Conservation (phyloP, 2,888 invertebrate genomes). For the Drosophila nr. fundita region DNA sequence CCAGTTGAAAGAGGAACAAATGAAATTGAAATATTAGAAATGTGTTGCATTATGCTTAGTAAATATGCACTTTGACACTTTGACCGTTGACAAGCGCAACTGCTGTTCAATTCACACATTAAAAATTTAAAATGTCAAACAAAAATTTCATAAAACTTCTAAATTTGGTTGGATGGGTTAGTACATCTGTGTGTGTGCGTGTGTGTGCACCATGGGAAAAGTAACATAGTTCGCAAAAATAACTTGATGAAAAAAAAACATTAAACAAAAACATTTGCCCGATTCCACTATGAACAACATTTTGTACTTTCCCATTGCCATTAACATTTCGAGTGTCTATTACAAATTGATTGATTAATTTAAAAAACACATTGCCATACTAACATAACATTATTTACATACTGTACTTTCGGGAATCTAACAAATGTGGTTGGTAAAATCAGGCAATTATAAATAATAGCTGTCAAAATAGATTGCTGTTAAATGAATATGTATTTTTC, state of each 20-base stretch:
- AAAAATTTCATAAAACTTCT: slow-evolving; percentile 19
- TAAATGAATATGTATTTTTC: not conserved
- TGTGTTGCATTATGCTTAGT: slow-evolving; percentile 27
- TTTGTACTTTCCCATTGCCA: not conserved
- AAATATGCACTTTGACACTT: slow-evolving; percentile 5
- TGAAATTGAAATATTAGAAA: slow-evolving; percentile 27
- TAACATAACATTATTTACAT: not conserved
- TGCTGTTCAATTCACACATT: slow-evolving; percentile 25
- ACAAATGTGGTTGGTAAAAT: not conserved
- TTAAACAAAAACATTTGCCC: not conserved
- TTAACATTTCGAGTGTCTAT: not conserved
- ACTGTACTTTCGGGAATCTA: not conserved
- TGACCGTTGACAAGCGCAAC: not conserved
- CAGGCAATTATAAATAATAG: not conserved
- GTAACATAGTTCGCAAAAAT: not conserved
- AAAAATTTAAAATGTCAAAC: slow-evolving; percentile 33
- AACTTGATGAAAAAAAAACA: not conserved
- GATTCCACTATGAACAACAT: not conserved
- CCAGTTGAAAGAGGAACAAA: slow-evolving; percentile 38
- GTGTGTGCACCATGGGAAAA: not conserved
- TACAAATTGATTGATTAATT: not conserved
- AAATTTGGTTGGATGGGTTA: not conserved
- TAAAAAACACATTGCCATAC: not conserved
- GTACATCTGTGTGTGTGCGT: slow-evolving; percentile 3
- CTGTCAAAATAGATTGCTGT: not conserved